Evolutionary conservation across 2,797 vertebrate species (phyloP).

Genomic region (Takifugu rubripes): DNA sequence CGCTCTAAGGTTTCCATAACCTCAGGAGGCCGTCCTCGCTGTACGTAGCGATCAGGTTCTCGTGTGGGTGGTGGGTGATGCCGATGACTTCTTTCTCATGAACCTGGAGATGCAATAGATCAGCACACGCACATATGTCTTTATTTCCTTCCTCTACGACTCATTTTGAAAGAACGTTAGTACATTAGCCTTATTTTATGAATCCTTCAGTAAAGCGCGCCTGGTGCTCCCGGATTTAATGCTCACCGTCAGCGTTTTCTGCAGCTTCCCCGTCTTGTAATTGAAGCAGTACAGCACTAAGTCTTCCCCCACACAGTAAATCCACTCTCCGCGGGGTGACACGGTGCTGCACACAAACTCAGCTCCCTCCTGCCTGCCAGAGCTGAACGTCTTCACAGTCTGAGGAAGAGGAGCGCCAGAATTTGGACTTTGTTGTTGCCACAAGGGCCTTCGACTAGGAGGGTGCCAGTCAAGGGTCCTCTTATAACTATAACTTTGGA

Average conservation of each 20-base stretch:
- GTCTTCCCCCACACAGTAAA: slow-evolving; percentile 97
- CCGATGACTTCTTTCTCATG: slow-evolving; percentile 98
- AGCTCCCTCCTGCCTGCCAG: slow-evolving; percentile 87
- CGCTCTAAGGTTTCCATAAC: slow-evolving; percentile 88
- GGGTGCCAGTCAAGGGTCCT: too few species aligned
- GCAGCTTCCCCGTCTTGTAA: slow-evolving; percentile 89
- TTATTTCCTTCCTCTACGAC: too few species aligned
- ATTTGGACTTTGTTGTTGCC: too few species aligned
- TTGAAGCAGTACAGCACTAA: slow-evolving; percentile 97
- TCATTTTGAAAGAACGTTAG: neutral
- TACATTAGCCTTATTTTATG: neutral
- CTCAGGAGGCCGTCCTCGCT: slow-evolving; percentile 95
- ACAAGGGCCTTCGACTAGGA: too few species aligned
- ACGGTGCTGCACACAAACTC: slow-evolving; percentile 94
- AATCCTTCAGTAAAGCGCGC: neutral
- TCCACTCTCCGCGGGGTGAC: slow-evolving; percentile 95
- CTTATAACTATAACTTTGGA: too few species aligned
- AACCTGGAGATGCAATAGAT: slow-evolving; percentile 74
- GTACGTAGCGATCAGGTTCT: slow-evolving; percentile 94
- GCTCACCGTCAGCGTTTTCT: slow-evolving; percentile 95
- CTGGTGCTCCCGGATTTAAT: slow-evolving; percentile 6
- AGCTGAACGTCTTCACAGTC: slow-evolving; percentile 95
- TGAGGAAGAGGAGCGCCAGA: slow-evolving; percentile 15
- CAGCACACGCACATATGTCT: neutral
- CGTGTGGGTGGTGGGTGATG: slow-evolving; percentile 95